Evolutionary conservation across 2,797 vertebrate genomes (phyloP).

Genomic region (Eutrigla gurnardus): DNA sequence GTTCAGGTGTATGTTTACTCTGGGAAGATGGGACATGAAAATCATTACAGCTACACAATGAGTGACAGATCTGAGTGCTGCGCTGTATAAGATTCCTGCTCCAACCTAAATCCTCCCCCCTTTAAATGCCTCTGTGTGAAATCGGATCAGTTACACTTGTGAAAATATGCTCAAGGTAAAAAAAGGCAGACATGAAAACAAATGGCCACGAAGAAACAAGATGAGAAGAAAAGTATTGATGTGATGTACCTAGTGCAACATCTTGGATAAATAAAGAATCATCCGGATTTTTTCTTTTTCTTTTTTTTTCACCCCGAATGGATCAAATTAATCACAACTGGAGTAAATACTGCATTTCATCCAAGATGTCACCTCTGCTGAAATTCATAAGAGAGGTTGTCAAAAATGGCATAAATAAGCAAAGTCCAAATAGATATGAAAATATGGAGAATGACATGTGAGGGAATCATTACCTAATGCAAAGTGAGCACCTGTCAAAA

Average conservation of each 20-base stretch:
- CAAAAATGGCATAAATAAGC: conserved; percentile 44
- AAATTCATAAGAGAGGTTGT: conserved; percentile 46
- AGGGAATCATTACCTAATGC: conserved; percentile 69
- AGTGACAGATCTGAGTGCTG: conserved; percentile 37
- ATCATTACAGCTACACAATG: conserved; percentile 25
- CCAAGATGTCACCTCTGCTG: conserved; percentile 36
- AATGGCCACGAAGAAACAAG: neutral
- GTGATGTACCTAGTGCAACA: neutral
- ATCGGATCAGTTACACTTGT: conserved; percentile 10
- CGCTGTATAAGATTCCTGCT: conserved; percentile 9
- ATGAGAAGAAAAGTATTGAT: neutral
- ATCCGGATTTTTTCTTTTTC: neutral
- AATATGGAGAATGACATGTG: conserved; percentile 64
- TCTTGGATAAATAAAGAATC: neutral
- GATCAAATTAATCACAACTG: conserved; percentile 36
- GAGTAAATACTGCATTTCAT: conserved; percentile 49
- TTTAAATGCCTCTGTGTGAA: conserved; percentile 15
- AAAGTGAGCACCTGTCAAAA: conserved; percentile 77
- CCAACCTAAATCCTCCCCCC: neutral
- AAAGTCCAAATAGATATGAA: conserved; percentile 44
- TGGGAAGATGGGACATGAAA: conserved; percentile 17
- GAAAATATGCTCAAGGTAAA: neutral
- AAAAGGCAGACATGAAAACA: neutral
- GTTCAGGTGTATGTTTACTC: neutral
- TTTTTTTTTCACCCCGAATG: neutral